phyloP scores from a whole-genome alignment of 2,113 vertebrate genomes.

The Rhinolophus sinicus region DNA sequence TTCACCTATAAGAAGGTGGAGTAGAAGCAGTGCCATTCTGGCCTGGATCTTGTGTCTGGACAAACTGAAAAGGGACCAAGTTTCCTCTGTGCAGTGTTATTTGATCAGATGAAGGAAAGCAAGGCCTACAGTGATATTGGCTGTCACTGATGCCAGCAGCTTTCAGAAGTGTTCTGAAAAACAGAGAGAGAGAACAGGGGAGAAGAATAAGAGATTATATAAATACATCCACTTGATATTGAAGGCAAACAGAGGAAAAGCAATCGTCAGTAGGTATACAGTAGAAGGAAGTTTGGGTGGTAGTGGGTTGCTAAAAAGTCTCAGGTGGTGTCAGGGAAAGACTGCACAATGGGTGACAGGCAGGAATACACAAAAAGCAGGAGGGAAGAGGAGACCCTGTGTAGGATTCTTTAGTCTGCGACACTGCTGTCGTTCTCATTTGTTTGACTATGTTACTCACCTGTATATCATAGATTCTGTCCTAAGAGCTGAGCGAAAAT shows the following conservation, averaged over 20 bases:
- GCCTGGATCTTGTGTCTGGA: neutral
- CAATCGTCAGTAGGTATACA: neutral
- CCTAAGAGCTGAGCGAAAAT: neutral
- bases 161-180: neutral
- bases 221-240: neutral
- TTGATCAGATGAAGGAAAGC: neutral
- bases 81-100: neutral
- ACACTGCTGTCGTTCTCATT: neutral
- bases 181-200: neutral
- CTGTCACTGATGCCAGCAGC: neutral
- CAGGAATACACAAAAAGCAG: neutral
- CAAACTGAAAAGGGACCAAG: neutral
- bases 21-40: neutral
- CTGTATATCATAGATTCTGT: neutral
- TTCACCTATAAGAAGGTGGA: neutral
- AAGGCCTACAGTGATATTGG: neutral
- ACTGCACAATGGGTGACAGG: no score
- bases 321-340: neutral
- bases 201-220: neutral
- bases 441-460: neutral
- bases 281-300: neutral
- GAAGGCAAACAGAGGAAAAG: neutral
- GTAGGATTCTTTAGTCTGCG: neutral
- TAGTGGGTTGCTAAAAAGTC: neutral
- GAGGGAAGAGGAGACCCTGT: neutral